phyloP scores from a whole-genome alignment of 2,888 invertebrate species.

The Epirrhoe tristata region DNA sequence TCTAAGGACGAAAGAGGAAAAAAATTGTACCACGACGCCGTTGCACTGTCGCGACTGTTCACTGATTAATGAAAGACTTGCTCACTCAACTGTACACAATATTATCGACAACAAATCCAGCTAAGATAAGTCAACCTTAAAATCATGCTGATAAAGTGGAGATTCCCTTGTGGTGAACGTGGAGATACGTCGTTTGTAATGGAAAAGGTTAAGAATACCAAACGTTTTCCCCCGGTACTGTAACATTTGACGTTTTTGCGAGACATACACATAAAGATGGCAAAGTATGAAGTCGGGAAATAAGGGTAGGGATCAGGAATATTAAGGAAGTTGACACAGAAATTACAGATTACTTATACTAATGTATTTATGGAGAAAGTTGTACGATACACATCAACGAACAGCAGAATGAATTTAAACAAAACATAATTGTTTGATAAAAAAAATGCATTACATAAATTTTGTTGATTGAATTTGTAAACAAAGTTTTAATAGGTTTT shows the following conservation, averaged over 20 bases:
- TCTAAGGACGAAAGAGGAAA: conserved; percentile 82
- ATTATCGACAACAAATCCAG: conserved; percentile 43
- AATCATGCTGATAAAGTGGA: accelerated
- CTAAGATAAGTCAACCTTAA: conserved; percentile 44
- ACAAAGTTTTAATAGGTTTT: too few species aligned
- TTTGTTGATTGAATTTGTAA: too few species aligned
- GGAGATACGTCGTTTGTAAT: conserved; percentile 43
- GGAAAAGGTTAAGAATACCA: conserved; percentile 72
- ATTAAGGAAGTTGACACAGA: not conserved
- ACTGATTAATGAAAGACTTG: conserved; percentile 83
- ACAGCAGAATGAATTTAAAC: too few species aligned
- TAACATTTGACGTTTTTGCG: conserved; percentile 85
- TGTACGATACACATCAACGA: too few species aligned
- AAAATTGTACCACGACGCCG: conserved; percentile 80
- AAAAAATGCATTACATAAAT: too few species aligned
- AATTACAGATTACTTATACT: not conserved
- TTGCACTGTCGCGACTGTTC: conserved; percentile 83
- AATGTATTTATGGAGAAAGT: not conserved
- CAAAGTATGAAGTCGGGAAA: conserved; percentile 73
- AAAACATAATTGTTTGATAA: too few species aligned
- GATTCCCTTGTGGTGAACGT: conserved; percentile 22
- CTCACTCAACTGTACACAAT: conserved; percentile 71
- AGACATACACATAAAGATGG: conserved; percentile 76
- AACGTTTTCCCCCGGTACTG: conserved; percentile 82
- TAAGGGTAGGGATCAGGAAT: conserved; percentile 34